Conservation (phyloP, 2,113 vertebrate species). For the Stigmatopora argus region DNA sequence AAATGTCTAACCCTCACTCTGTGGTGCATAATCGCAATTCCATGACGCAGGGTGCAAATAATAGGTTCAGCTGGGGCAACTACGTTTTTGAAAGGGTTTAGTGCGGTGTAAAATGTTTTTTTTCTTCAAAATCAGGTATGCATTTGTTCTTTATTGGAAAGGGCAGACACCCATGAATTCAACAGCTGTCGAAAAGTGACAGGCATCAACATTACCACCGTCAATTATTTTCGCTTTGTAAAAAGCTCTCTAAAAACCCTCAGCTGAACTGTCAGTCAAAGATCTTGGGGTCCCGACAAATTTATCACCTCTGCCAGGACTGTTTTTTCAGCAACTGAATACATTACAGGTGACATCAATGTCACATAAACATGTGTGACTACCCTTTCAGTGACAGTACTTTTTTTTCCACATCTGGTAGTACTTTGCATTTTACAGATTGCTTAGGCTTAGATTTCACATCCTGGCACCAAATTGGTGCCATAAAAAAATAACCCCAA, state of each 20-base stretch:
- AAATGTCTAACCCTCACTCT: conserved; percentile 33
- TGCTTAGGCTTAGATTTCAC: neutral
- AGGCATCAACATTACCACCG: conserved; percentile 48
- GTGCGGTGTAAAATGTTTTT: conserved; percentile 51
- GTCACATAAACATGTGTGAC: conserved; percentile 14
- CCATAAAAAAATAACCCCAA: neutral
- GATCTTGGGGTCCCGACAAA: conserved; percentile 24
- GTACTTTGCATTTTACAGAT: neutral
- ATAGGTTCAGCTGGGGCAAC: conserved; percentile 59
- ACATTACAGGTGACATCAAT: conserved; percentile 21
- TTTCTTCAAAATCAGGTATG: conserved; percentile 30
- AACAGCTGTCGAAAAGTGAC: conserved; percentile 48
- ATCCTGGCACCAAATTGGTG: neutral
- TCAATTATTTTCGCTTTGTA: conserved; percentile 60
- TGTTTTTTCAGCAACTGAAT: conserved; percentile 23
- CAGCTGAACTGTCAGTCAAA: conserved; percentile 53
- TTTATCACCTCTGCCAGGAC: conserved; percentile 54
- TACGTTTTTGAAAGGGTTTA: conserved; percentile 45
- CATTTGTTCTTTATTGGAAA: conserved; percentile 31
- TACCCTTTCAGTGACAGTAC: conserved; percentile 4
- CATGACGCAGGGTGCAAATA: conserved; percentile 44
- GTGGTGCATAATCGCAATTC: conserved; percentile 41
- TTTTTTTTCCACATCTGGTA: neutral
- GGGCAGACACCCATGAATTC: conserved; percentile 35
- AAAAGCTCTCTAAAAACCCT: conserved; percentile 28